These are phyloP conservation scores for Phoeniculus purpureus DNA, from an alignment of 2,797 vertebrate genomes.

Conservation along the genomic window DNA sequence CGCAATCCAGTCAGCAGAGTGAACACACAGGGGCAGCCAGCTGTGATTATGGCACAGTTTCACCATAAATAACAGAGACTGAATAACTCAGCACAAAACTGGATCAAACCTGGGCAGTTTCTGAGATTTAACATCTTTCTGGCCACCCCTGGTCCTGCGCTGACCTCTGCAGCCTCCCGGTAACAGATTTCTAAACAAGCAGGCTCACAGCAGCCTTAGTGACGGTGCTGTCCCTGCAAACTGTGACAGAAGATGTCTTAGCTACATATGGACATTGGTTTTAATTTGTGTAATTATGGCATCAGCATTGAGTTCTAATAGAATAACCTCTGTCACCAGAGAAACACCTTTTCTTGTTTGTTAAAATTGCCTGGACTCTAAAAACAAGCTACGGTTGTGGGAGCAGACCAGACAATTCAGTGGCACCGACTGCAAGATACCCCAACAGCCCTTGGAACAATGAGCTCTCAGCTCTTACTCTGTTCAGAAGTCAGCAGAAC, in stretches of 20 bases:
- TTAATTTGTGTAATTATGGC: not conserved
- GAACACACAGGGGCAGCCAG: conserved; percentile 15
- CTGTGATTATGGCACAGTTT: conserved; percentile 11
- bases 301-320: not conserved
- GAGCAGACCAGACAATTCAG: not conserved
- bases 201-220: not conserved
- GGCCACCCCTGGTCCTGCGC: not conserved
- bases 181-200: not conserved
- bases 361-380: not conserved
- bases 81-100: not conserved
- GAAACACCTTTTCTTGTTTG: not conserved
- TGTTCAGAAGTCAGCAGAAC: not conserved
- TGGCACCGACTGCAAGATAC: not conserved
- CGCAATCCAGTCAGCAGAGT: not conserved
- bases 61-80: conserved; percentile 37
- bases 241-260: not conserved
- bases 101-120: not conserved
- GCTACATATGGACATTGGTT: not conserved
- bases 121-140: not conserved
- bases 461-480: not conserved
- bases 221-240: not conserved
- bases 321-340: not conserved
- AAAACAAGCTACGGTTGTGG: not conserved
- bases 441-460: not conserved
- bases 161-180: conserved; percentile 49